These are phyloP conservation scores for Steatocranus sp. DNA, from an alignment of 2,797 vertebrate species.

Conservation along the genomic window DNA sequence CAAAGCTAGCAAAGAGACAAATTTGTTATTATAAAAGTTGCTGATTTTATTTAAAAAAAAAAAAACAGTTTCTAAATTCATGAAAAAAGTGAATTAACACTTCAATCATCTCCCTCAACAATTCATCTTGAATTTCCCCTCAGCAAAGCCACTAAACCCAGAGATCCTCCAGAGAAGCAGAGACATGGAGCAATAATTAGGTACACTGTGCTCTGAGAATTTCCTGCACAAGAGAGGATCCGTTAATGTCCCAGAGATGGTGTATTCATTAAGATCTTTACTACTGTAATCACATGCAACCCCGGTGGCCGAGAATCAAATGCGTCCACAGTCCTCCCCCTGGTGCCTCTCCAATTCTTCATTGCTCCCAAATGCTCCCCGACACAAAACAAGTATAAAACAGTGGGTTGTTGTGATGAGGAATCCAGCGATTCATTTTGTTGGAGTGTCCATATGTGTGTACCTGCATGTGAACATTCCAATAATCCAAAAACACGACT, in stretches of 20 bases:
- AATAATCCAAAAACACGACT: constrained; percentile 18
- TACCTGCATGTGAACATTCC: neutral
- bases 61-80: constrained; percentile 3
- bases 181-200: constrained; percentile 50
- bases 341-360: constrained; percentile 3
- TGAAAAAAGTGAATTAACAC: constrained; percentile 16
- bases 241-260: constrained; percentile 22
- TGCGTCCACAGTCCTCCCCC: constrained; percentile 9
- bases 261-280: constrained; percentile 48
- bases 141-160: constrained; percentile 26
- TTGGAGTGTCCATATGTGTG: neutral
- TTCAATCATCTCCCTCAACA: constrained; percentile 9
- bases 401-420: neutral
- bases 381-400: constrained; percentile 34
- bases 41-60: neutral
- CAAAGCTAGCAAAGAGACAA: neutral
- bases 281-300: constrained; percentile 44
- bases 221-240: constrained; percentile 21
- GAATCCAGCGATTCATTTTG: neutral
- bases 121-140: constrained; percentile 35
- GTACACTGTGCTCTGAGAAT: constrained; percentile 23
- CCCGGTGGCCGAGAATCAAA: constrained; percentile 31
- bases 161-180: constrained; percentile 8
- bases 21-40: neutral
- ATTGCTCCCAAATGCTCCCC: neutral